These are phyloP conservation scores for Origma solitaria DNA, from an alignment of 2,113 vertebrate species.

Conservation along the genomic window DNA sequence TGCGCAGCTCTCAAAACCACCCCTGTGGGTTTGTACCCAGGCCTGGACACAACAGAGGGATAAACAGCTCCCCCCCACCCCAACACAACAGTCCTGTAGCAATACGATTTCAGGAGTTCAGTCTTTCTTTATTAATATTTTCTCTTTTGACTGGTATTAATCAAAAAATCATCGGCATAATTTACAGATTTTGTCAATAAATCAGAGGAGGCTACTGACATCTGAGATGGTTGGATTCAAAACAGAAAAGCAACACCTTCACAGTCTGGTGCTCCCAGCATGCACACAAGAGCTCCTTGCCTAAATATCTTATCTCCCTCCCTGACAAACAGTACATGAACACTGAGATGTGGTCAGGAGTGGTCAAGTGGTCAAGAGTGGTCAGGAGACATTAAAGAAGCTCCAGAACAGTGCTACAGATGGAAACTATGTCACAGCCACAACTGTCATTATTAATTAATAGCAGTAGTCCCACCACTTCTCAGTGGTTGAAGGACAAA, in stretches of 20 bases:
- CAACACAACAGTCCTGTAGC: not conserved
- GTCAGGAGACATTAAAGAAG: not conserved
- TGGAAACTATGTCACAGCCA: not conserved
- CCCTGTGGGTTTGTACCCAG: not conserved
- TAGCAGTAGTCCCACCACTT: not conserved
- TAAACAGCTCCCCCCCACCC: not conserved
- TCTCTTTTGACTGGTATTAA: not conserved
- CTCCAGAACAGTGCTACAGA: accelerated
- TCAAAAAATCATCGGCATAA: not conserved
- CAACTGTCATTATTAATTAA: not conserved
- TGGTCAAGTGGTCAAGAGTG: not conserved
- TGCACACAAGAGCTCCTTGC: not conserved
- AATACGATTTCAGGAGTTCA: not conserved
- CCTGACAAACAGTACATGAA: not conserved
- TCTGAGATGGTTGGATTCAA: not conserved
- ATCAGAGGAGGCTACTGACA: not conserved
- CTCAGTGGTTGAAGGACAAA: not conserved
- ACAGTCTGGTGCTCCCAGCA: not conserved
- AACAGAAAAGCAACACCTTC: not conserved
- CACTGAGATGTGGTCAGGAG: not conserved
- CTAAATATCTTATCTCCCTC: not conserved
- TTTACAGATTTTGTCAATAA: not conserved
- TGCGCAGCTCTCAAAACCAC: not conserved
- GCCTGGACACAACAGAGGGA: not conserved
- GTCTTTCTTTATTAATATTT: not conserved